Conservation (phyloP, 2,113 vertebrate species). For the Vulpes vulpes region DNA sequence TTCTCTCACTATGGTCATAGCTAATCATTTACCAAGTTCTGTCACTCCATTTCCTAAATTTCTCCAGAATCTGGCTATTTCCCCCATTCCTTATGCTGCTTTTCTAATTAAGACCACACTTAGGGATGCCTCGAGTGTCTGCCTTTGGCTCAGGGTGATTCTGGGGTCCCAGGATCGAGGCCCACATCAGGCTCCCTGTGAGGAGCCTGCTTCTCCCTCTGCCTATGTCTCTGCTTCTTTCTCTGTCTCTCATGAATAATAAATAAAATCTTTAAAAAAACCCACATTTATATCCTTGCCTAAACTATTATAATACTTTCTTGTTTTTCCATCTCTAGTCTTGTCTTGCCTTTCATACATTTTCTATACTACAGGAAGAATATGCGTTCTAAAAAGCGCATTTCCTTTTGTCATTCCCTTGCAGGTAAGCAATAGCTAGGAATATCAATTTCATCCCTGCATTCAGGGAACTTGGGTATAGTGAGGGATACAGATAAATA, state of each 20-base stretch:
- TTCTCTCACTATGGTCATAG: neutral
- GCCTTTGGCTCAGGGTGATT: too few relatives aligned
- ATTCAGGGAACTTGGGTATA: neutral
- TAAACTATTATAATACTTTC: neutral
- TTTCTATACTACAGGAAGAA: neutral
- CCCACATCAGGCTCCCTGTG: too few relatives aligned
- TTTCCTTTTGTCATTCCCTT: neutral
- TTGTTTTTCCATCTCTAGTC: neutral
- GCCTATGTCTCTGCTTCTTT: too few relatives aligned
- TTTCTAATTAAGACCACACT: conserved; percentile 34
- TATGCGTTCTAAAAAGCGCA: neutral
- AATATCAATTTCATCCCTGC: neutral
- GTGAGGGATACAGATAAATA: neutral
- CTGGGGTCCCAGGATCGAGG: too few relatives aligned
- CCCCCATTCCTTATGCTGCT: neutral
- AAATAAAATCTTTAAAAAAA: too few relatives aligned
- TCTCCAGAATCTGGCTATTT: neutral
- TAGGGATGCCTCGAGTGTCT: neutral
- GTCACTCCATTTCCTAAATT: neutral
- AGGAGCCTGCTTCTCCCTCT: too few relatives aligned
- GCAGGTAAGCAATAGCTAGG: neutral
- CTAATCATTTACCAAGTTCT: neutral
- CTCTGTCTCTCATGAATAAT: too few relatives aligned
- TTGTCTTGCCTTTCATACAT: neutral
- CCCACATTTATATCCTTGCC: conserved; percentile 7